Conservation (phyloP, 2,113 vertebrate species). For the Rhipidura dahli region DNA sequence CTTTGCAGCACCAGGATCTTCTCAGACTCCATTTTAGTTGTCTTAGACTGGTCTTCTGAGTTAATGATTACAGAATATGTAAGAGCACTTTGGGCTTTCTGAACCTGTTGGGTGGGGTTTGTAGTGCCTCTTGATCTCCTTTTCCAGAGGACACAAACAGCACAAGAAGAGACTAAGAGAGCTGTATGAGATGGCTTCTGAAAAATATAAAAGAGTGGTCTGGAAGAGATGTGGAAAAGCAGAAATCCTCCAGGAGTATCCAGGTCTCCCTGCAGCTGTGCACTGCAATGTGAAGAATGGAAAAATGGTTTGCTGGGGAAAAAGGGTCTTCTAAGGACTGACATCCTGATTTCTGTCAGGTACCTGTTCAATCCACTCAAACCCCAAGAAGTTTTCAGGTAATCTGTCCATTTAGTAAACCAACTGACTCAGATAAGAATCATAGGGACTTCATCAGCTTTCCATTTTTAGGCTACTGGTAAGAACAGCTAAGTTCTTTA, state of each 20-base stretch:
- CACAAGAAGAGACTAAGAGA: neutral
- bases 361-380: neutral
- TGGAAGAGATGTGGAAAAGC: neutral
- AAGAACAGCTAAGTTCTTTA: neutral
- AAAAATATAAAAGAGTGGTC: neutral
- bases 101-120: neutral
- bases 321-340: neutral
- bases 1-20: neutral
- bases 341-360: neutral
- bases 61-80: neutral
- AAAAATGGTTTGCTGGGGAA: neutral
- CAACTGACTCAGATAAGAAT: neutral
- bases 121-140: neutral
- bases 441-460: neutral
- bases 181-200: neutral
- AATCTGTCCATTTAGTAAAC: neutral
- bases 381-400: neutral
- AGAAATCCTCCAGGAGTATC: neutral
- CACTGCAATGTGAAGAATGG: neutral
- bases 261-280: neutral
- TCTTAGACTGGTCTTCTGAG: neutral
- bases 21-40: neutral
- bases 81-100: neutral
- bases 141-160: neutral
- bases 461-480: neutral